A percentile compares a stretch with the other conserved stretches of the same genome.
These are phyloP conservation scores for Trogon surrucura DNA, from an alignment of 2,113 vertebrate species.

Conservation along the genomic window DNA sequence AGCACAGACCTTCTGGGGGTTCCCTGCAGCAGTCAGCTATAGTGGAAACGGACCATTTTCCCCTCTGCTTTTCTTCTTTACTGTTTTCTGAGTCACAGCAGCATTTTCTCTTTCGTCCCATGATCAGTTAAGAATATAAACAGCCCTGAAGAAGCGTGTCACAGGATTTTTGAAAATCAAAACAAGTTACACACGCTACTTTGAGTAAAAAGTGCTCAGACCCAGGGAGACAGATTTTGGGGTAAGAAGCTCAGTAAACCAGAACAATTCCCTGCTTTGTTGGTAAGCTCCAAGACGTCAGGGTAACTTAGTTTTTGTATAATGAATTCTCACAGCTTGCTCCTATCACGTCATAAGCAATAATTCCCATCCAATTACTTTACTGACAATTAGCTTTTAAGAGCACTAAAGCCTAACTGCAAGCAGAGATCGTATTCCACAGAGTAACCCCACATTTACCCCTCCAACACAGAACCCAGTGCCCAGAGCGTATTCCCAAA, in stretches of 20 bases:
- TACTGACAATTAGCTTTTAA: not conserved
- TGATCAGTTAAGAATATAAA: not conserved
- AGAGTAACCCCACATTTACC: rapidly evolving
- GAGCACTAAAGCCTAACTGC: not conserved
- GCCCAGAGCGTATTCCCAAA: too few relatives aligned
- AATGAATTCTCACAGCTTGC: not conserved
- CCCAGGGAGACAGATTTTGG: not conserved
- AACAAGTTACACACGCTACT: not conserved
- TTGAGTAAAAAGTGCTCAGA: not conserved
- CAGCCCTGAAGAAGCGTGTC: not conserved
- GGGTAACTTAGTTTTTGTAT: rapidly evolving
- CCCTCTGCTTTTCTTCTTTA: not conserved
- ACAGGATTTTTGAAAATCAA: not conserved
- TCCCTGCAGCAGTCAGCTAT: rapidly evolving
- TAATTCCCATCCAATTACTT: not conserved
- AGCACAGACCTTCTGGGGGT: not conserved
- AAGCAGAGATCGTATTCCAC: not conserved
- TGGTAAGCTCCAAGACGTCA: not conserved
- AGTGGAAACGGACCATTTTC: rapidly evolving
- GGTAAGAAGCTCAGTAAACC: not conserved
- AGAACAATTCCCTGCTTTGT: not conserved
- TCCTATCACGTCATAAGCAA: rapidly evolving
- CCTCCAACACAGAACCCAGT: not conserved
- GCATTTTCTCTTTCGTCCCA: not conserved
- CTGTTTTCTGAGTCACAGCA: not conserved